A percentile compares a stretch with the other conserved stretches of the same genome.
phyloP scores from a whole-genome alignment of 1,140 invertebrate species.

The Dendrolimus kikuchii region DNA sequence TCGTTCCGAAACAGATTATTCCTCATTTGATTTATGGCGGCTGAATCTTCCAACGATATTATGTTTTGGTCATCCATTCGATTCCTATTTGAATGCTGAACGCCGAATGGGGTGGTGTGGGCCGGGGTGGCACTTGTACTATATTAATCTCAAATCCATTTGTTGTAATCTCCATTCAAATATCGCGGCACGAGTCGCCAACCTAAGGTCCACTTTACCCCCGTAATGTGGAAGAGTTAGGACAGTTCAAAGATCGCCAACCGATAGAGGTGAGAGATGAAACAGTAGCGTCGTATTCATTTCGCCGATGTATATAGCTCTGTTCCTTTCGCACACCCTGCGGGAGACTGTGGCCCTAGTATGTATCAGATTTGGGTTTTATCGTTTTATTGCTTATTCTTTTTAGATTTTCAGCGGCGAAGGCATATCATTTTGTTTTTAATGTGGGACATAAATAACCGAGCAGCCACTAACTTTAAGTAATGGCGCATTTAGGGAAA shows the following conservation, averaged over 20 bases:
- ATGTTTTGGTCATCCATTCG: slow-evolving; percentile 72
- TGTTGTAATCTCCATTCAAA: slow-evolving; percentile 61
- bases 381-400: slow-evolving; percentile 73
- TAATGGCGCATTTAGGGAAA: slow-evolving; percentile 60
- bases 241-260: slow-evolving; percentile 60
- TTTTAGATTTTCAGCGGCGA: slow-evolving; percentile 71
- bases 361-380: slow-evolving; percentile 72
- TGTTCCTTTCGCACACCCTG: slow-evolving; percentile 53
- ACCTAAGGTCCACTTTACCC: slow-evolving; percentile 54
- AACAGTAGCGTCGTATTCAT: slow-evolving; percentile 69
- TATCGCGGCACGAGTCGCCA: slow-evolving; percentile 32
- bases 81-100: slow-evolving; percentile 71
- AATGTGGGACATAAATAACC: slow-evolving; percentile 67
- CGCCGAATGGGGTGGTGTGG: slow-evolving; percentile 63
- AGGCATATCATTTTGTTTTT: slow-evolving; percentile 71
- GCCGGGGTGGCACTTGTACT: slow-evolving; percentile 64
- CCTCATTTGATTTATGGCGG: slow-evolving; percentile 70
- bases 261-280: slow-evolving; percentile 72
- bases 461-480: slow-evolving; percentile 48
- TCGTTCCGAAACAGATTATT: slow-evolving; percentile 69
- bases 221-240: slow-evolving; percentile 54
- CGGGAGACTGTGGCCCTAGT: slow-evolving; percentile 63
- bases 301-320: slow-evolving; percentile 57
- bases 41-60: slow-evolving; percentile 70
- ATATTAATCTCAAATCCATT: slow-evolving; percentile 72